Evolutionary conservation across 2,113 vertebrate genomes (phyloP), one percentile per base, ranked within the genome.

Genomic region (Neolamprologus modestus): DNA sequence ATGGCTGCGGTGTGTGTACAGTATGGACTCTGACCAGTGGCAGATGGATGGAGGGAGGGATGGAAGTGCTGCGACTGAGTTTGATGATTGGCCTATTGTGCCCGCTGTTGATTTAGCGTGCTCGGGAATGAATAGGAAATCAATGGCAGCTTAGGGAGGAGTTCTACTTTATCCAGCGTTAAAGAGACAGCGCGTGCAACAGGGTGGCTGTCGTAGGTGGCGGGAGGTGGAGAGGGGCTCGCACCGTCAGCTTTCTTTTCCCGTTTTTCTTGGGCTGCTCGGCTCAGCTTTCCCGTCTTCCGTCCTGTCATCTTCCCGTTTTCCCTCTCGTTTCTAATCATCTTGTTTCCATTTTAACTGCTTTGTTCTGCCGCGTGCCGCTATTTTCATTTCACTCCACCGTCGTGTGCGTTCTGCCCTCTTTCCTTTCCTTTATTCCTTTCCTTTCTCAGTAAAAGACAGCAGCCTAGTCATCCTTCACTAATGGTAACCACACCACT

Each of bases 61-160:
- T 81, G 78, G 82, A 84, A 90, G 89, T 90, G 92, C 73, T 83
- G 81, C 83, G 57, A 55, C 91, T 63, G 66, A 84, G 91, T 86
- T 91, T 93, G 94, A 95, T 96, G 96, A 96, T 97, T 97, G 95
- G 95, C 94, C 96, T 93, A 96, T 96, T 97, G 96, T 96, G 95
- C 94, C 92, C 82, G 95, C 93, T 96, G 95, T 96, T 97, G 97
- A 97, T 97, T 97, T 96, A 94, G 94, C 95, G 93, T 90, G 92
- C 92, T 94, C 53, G 53, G 89, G 94, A 93, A 95, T 96, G 96
- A 96, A 97, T 96, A 96, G 97, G 93, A 96, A 97, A 97, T 97
- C 96, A 97, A 96, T 96, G 95, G 86, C 35, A 83, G 93, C 89
- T 90, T 50, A 84, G 92, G 88, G 91, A 95, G 84, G 83, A 80